Conservation (phyloP, 1,140 invertebrate genomes). For the Ips nitidus region DNA sequence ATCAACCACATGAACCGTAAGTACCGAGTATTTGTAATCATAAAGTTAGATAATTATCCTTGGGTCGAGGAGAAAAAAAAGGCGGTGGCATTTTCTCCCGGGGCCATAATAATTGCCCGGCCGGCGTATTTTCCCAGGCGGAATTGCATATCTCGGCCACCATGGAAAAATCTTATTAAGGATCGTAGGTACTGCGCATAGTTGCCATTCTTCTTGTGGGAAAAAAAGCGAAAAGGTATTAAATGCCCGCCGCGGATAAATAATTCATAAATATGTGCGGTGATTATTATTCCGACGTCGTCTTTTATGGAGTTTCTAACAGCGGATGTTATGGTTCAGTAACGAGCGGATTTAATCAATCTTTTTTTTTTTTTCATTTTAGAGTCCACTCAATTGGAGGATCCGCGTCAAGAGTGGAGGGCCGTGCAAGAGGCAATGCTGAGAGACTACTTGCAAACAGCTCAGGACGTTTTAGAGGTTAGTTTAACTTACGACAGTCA, state of each 20-base stretch:
- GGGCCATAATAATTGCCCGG: background rate
- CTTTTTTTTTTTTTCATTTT: slow-evolving; percentile 47
- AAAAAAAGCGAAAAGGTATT: slow-evolving; percentile 34
- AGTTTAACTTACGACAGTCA: slow-evolving; percentile 46
- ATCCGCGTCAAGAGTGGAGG: slow-evolving; percentile 94
- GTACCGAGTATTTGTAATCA: slow-evolving; percentile 52
- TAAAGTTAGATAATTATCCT: no score
- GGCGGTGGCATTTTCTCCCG: background rate
- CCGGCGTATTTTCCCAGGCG: background rate
- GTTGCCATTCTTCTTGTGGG: slow-evolving; percentile 29
- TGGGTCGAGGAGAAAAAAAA: background rate
- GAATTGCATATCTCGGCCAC: slow-evolving; percentile 5
- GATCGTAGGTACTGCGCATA: slow-evolving; percentile 22
- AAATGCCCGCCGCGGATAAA: slow-evolving; percentile 24
- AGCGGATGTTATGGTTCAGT: slow-evolving; percentile 21
- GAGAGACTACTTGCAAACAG: slow-evolving; percentile 91
- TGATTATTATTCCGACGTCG: slow-evolving; percentile 26
- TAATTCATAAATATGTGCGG: slow-evolving; percentile 32
- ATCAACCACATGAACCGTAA: slow-evolving; percentile 96
- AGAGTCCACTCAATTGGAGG: slow-evolving; percentile 95
- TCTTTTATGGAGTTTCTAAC: slow-evolving; percentile 5
- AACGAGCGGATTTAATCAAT: background rate
- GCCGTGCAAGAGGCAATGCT: slow-evolving; percentile 95
- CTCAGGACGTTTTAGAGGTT: slow-evolving; percentile 91
- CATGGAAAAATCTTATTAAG: slow-evolving; percentile 8